Evolutionary conservation across 2,888 invertebrate genomes (phyloP).

Genomic region (Orchesellides sinensis): DNA sequence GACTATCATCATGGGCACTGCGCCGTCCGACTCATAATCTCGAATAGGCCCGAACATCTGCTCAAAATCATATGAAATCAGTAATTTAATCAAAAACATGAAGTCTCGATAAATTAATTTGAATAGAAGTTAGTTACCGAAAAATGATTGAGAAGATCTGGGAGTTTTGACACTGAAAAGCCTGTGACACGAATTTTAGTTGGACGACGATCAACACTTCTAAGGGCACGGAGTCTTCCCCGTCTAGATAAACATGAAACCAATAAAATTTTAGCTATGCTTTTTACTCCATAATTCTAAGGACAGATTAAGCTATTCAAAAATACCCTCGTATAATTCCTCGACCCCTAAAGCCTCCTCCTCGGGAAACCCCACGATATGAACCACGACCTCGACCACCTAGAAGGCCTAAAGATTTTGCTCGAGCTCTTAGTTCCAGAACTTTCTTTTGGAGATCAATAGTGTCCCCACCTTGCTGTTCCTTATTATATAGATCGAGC

Average conservation of each 20-base stretch:
- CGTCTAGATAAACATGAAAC: constrained; percentile 73
- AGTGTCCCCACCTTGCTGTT: constrained; percentile 92
- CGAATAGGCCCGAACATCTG: constrained; percentile 93
- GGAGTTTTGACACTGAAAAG: constrained; percentile 89
- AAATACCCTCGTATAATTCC: constrained; percentile 49
- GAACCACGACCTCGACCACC: constrained; percentile 70
- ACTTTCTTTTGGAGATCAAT: constrained; percentile 87
- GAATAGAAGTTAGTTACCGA: constrained; percentile 81
- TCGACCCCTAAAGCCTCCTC: constrained; percentile 33
- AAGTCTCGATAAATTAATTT: neutral
- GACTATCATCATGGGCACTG: constrained; percentile 86
- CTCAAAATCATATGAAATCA: constrained; percentile 21
- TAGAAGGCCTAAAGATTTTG: constrained; percentile 76
- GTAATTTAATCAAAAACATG: constrained; percentile 4
- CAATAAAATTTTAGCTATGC: neutral
- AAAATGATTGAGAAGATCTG: constrained; percentile 88
- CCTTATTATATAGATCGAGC: constrained; percentile 91
- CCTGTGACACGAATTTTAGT: constrained; percentile 91
- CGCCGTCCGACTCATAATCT: constrained; percentile 87
- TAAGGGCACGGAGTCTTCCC: constrained; percentile 75
- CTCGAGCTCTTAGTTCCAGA: constrained; percentile 82
- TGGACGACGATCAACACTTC: constrained; percentile 89
- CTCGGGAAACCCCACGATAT: constrained; percentile 19
- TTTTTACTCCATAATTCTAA: neutral
- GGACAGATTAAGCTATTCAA: neutral